A percentile compares a stretch with the other conserved stretches of the same genome.
Conservation (phyloP, 2,888 invertebrate species). For the Rotaria sp. region DNA sequence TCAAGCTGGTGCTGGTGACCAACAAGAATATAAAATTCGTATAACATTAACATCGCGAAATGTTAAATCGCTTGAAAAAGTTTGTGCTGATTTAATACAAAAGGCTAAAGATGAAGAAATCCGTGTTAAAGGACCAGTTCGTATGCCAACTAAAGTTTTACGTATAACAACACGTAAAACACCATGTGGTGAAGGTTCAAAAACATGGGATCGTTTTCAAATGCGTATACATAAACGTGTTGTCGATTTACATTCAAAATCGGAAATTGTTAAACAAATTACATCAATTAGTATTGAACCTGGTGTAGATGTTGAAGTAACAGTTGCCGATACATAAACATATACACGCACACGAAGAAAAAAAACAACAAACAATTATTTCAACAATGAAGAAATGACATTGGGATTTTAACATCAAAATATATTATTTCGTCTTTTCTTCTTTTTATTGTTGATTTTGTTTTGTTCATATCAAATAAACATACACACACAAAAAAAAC, state of each 20-base stretch:
- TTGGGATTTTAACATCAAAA: not conserved
- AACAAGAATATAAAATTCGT: conserved; percentile 62
- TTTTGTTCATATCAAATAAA: conserved; percentile 12
- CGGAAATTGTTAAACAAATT: conserved; percentile 97
- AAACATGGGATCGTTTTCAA: conserved; percentile 95
- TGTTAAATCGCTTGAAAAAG: conserved; percentile 89
- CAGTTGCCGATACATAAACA: conserved; percentile 73
- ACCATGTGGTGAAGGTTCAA: conserved; percentile 98
- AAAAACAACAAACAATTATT: not conserved
- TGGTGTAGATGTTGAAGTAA: conserved; percentile 97
- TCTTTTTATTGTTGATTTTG: not conserved
- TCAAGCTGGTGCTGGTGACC: conserved; percentile 13
- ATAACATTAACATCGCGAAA: conserved; percentile 95
- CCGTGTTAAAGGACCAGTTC: conserved; percentile 93
- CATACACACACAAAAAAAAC: not conserved
- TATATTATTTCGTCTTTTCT: not conserved
- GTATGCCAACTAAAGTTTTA: conserved; percentile 95
- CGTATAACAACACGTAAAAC: conserved; percentile 98
- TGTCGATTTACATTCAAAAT: conserved; percentile 93
- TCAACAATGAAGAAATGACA: conserved; percentile 18
- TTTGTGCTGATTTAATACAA: conserved; percentile 87
- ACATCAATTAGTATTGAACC: conserved; percentile 81
- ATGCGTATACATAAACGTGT: conserved; percentile 98
- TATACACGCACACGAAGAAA: not conserved
- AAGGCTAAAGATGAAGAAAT: conserved; percentile 93